Percentiles rank a stretch among this genome's conserved stretches.
Conservation (phyloP, 2,888 invertebrate genomes). For the Dioctria rufipes region DNA sequence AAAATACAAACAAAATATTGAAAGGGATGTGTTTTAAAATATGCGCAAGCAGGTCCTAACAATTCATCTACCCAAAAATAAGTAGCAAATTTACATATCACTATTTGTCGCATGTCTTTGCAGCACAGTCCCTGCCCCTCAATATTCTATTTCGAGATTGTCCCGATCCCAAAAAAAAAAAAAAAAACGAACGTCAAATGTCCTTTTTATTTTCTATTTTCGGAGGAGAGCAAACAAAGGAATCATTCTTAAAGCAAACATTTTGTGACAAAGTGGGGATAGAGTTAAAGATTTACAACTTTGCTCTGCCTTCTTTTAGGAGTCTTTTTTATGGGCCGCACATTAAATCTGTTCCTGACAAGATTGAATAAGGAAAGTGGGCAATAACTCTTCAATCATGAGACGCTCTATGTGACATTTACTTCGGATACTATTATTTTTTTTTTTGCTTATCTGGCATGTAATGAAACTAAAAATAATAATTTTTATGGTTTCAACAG, state of each 20-base stretch:
- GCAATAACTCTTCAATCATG: background rate
- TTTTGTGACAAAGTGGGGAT: slow-evolving; percentile 6
- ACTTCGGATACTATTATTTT: too few species aligned
- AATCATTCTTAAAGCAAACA: slow-evolving; percentile 7
- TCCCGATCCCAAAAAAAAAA: background rate
- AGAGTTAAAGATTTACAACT: slow-evolving; percentile 1
- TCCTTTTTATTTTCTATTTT: slow-evolving; percentile 2
- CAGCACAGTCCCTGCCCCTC: too few species aligned
- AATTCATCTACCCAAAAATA: too few species aligned
- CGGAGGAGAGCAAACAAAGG: background rate
- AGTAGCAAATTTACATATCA: too few species aligned
- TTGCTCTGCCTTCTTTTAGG: background rate
- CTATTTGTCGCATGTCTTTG: too few species aligned
- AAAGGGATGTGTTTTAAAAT: too few species aligned
- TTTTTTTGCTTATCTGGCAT: too few species aligned
- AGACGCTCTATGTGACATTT: background rate
- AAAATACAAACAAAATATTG: too few species aligned
- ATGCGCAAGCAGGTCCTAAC: too few species aligned
- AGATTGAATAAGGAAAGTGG: background rate
- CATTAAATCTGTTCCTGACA: background rate
- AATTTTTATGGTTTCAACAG: too few species aligned
- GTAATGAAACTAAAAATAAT: too few species aligned
- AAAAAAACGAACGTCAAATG: background rate
- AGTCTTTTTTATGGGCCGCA: background rate
- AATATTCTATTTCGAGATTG: background rate